A percentile compares a stretch with the other conserved stretches of the same genome.
These are phyloP conservation scores for Hippoglossus stenolepis DNA, from an alignment of 2,113 vertebrate species.

Conservation along the genomic window DNA sequence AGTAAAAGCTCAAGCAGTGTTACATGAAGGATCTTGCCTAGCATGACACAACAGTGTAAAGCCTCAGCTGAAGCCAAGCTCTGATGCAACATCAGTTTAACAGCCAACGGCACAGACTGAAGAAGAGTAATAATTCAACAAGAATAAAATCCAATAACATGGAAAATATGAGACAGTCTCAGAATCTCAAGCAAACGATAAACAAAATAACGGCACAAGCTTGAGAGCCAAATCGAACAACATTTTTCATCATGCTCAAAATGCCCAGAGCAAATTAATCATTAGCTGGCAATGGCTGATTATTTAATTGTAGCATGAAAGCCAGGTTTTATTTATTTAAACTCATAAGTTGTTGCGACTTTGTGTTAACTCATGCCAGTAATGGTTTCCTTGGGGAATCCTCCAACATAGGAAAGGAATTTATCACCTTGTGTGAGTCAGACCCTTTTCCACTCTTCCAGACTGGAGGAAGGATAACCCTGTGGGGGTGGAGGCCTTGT, in stretches of 20 bases:
- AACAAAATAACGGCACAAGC: neutral
- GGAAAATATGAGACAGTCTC: slow-evolving; percentile 47
- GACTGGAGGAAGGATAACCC: slow-evolving; percentile 62
- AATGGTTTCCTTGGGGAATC: slow-evolving; percentile 74
- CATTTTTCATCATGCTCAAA: neutral
- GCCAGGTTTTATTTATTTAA: slow-evolving; percentile 12
- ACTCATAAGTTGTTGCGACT: slow-evolving; percentile 28
- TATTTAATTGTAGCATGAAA: neutral
- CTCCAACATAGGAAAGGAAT: slow-evolving; percentile 74
- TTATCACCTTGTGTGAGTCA: slow-evolving; percentile 77
- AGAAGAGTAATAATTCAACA: slow-evolving; percentile 39
- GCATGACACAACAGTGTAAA: slow-evolving; percentile 38
- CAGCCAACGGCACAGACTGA: slow-evolving; percentile 26
- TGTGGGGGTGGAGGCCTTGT: slow-evolving; percentile 60
- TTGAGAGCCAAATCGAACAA: slow-evolving; percentile 16
- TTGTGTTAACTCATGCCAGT: slow-evolving; percentile 31
- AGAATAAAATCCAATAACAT: slow-evolving; percentile 42
- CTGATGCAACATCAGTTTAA: slow-evolving; percentile 62
- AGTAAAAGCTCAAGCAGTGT: slow-evolving; percentile 26
- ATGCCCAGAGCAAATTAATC: neutral
- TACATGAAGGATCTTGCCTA: slow-evolving; percentile 35
- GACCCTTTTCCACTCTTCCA: slow-evolving; percentile 71
- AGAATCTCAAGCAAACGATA: slow-evolving; percentile 21
- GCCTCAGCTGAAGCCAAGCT: slow-evolving; percentile 52
- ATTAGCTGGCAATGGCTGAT: neutral